phyloP scores from a whole-genome alignment of 1,140 invertebrate genomes.

The Metopolophium dirhodum region DNA sequence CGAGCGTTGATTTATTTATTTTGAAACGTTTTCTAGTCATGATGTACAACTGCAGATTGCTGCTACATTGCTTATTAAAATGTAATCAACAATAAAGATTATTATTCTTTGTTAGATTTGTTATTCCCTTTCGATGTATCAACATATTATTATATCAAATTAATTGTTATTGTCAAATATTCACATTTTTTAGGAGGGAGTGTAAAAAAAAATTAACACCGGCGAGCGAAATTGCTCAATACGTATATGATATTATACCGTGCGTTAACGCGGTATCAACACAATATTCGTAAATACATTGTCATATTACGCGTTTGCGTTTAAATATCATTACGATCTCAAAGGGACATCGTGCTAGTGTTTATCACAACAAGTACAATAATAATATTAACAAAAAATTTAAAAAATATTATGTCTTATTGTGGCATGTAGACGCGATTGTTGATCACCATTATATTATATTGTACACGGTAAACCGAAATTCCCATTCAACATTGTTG shows the following conservation, averaged over 20 bases:
- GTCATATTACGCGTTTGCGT: background rate
- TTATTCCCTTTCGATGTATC: background rate
- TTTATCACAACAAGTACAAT: background rate
- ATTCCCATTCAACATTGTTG: background rate
- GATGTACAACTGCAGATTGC: no score
- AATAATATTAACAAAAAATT: background rate
- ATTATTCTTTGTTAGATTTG: background rate
- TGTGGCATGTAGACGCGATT: background rate
- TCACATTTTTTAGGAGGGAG: background rate
- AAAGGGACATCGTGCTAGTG: background rate
- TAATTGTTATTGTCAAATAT: constrained; percentile 2
- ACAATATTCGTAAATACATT: background rate
- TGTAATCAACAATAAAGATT: background rate
- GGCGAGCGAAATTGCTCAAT: background rate
- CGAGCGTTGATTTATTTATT: background rate
- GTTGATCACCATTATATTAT: background rate
- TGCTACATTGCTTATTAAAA: background rate
- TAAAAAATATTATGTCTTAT: background rate
- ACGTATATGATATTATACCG: background rate
- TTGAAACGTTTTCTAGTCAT: background rate
- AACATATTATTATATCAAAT: background rate
- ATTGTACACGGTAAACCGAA: background rate
- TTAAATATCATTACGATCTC: background rate
- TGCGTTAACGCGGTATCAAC: background rate
- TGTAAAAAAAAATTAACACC: background rate